These are phyloP conservation scores for Muricea muricata DNA, from an alignment of 92 coral and sea anemone genomes.

Conservation along the genomic window DNA sequence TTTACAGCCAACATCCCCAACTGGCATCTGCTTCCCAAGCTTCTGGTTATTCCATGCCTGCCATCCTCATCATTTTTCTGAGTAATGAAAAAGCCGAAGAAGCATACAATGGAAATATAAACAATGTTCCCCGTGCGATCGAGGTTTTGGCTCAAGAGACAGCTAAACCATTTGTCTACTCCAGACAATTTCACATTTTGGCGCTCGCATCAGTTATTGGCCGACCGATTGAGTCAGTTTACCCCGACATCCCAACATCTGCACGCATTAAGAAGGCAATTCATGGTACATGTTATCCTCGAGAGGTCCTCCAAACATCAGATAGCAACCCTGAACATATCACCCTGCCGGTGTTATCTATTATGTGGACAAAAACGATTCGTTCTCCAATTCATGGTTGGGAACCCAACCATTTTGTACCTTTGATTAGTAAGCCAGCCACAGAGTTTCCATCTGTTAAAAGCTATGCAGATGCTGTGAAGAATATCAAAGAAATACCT, in stretches of 20 bases:
- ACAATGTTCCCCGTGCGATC: background rate
- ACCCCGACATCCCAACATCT: background rate
- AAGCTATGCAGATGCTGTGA: background rate
- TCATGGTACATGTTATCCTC: background rate
- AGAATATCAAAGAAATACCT: too few species aligned
- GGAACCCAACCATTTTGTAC: background rate
- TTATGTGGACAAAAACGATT: too few species aligned
- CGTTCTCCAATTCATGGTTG: too few species aligned
- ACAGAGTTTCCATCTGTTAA: background rate
- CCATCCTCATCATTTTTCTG: background rate
- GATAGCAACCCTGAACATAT: too few species aligned
- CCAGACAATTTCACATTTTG: background rate
- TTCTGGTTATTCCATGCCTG: background rate
- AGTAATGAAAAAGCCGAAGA: background rate
- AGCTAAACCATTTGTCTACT: background rate
- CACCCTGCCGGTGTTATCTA: too few species aligned
- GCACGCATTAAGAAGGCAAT: background rate
- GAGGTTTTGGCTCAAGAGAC: background rate
- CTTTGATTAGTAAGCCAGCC: background rate
- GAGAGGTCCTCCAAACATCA: background rate
- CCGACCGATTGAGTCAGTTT: background rate
- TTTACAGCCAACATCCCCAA: constrained; percentile 52
- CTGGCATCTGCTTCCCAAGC: background rate
- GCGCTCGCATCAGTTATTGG: background rate
- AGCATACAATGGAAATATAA: background rate